phyloP scores from a whole-genome alignment of 1,140 invertebrate genomes.

The Subanguina moxae region DNA sequence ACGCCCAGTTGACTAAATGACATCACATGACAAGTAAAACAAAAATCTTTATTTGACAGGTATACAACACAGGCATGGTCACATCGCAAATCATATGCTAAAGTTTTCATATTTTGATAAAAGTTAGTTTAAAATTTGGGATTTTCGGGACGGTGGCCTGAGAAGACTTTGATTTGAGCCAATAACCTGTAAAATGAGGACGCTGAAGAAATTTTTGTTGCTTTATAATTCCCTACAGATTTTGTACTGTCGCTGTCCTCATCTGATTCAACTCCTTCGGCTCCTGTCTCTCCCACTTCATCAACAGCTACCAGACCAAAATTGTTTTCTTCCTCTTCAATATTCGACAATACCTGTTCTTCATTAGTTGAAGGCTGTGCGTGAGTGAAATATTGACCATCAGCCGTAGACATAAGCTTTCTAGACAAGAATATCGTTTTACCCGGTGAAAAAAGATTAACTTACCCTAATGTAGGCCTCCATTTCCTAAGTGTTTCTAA shows the following conservation, averaged over 20 bases:
- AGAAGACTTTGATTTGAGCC: constrained; percentile 4
- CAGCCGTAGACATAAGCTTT: neutral
- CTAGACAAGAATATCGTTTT: neutral
- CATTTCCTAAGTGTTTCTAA: constrained; percentile 54
- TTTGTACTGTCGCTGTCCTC: constrained; percentile 2
- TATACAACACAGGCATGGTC: too few species aligned
- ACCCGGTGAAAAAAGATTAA: neutral
- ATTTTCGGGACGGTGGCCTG: neutral
- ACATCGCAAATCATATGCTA: too few species aligned
- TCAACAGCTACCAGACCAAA: neutral
- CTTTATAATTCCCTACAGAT: neutral
- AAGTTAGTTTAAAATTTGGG: neutral
- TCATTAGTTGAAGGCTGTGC: neutral
- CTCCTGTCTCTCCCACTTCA: neutral
- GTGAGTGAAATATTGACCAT: neutral
- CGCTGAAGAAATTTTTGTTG: too few species aligned
- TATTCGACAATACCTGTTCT: constrained; percentile 11
- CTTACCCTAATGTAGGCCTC: constrained; percentile 24
- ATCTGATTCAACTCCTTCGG: neutral
- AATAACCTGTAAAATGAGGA: neutral
- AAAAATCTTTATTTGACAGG: too few species aligned
- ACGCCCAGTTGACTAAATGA: too few species aligned
- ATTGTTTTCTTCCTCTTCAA: constrained; percentile 14
- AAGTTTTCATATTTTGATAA: too few species aligned
- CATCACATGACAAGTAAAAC: too few species aligned